Evolutionary conservation across 2,888 invertebrate species (phyloP).

Genomic region (Temnothorax unifasciatus): DNA sequence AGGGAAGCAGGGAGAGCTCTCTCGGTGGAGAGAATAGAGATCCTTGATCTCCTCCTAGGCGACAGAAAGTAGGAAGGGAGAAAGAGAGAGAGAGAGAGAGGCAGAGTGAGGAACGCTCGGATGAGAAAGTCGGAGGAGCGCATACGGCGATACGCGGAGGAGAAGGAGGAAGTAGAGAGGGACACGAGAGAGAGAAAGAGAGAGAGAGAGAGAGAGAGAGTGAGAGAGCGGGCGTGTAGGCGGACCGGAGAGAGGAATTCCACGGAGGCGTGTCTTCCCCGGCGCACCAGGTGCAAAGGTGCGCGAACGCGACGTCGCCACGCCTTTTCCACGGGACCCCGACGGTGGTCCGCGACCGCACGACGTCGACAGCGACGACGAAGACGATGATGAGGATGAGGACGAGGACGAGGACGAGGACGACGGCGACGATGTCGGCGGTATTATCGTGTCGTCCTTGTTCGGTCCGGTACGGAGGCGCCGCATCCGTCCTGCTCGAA

Average conservation of each 20-base stretch:
- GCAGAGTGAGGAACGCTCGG: slow-evolving; percentile 54
- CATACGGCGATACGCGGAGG: slow-evolving; percentile 53
- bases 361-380: slow-evolving; percentile 71
- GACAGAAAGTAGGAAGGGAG: slow-evolving; percentile 54
- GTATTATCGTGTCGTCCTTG: slow-evolving; percentile 74
- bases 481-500: slow-evolving; percentile 64
- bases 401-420: slow-evolving; percentile 56
- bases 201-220: slow-evolving; percentile 60
- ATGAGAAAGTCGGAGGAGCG: slow-evolving; percentile 55
- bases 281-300: slow-evolving; percentile 85
- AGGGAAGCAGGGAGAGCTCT: slow-evolving; percentile 53
- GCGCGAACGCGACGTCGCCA: slow-evolving; percentile 83
- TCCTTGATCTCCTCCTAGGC: slow-evolving; percentile 72
- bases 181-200: slow-evolving; percentile 67
- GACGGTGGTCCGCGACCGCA: slow-evolving; percentile 70
- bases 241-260: slow-evolving; percentile 82
- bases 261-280: slow-evolving; percentile 85
- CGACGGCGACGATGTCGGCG: slow-evolving; percentile 70
- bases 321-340: slow-evolving; percentile 81
- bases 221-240: slow-evolving; percentile 78
- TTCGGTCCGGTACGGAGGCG: slow-evolving; percentile 61
- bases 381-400: slow-evolving; percentile 68
- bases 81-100: slow-evolving; percentile 29
- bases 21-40: slow-evolving; percentile 73
- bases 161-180: slow-evolving; percentile 65